A percentile compares a stretch with the other conserved stretches of the same genome.
Evolutionary conservation across 2,113 vertebrate genomes (phyloP).

Genomic region (Loxodonta africana): DNA sequence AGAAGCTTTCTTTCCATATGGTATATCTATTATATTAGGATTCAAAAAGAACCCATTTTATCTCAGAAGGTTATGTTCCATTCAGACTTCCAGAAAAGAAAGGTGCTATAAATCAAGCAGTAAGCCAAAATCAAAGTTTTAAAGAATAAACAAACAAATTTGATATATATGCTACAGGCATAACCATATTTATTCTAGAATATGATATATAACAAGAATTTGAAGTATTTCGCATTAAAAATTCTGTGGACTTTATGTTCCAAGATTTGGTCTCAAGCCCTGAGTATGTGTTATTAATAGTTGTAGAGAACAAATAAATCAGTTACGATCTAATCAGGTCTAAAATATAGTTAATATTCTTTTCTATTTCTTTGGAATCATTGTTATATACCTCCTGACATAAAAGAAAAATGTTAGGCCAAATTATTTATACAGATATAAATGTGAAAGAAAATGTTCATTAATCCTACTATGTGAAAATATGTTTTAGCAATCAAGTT

Average conservation of each 20-base stretch:
- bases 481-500: constrained; percentile 23
- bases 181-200: constrained; percentile 53
- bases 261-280: constrained; percentile 32
- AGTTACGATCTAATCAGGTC: not conserved
- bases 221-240: constrained; percentile 64
- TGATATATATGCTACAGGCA: not conserved
- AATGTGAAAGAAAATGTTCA: not conserved
- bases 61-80: not conserved
- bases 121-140: constrained; percentile 24
- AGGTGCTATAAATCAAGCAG: not conserved
- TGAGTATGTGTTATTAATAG: not conserved
- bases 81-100: not conserved
- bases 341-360: not conserved
- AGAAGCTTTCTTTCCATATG: not conserved
- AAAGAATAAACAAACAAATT: not conserved
- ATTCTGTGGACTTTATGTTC: not conserved
- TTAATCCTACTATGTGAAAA: constrained; percentile 34
- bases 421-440: constrained; percentile 24
- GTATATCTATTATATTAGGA: not conserved
- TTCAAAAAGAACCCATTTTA: constrained; percentile 49
- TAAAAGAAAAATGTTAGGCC: not conserved
- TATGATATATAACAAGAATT: not conserved
- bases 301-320: not conserved
- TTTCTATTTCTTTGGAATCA: constrained; percentile 15
- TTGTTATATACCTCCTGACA: not conserved